Conservation (phyloP, 2,797 vertebrate genomes). For the Leucoraja ocellata region DNA sequence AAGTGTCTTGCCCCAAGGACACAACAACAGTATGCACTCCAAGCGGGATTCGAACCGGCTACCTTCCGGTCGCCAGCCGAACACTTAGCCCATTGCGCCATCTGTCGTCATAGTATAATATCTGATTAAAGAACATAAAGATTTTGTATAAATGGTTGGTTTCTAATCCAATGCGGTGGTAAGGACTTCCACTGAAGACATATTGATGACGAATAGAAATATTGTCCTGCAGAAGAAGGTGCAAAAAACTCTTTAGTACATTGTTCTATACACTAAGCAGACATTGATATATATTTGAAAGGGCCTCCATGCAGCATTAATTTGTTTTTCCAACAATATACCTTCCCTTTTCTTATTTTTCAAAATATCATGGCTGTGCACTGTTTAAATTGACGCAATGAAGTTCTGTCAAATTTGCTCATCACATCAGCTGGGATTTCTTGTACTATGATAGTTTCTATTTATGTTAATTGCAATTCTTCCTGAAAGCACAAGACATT, state of each 20-base stretch:
- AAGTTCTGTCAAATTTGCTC: neutral
- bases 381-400: neutral
- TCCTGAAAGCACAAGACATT: neutral
- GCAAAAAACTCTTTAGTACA: neutral
- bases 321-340: neutral
- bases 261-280: neutral
- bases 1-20: no score
- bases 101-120: neutral
- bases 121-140: neutral
- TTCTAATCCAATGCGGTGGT: neutral
- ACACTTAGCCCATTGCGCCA: no score
- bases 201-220: neutral
- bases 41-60: no score
- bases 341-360: neutral
- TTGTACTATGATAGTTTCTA: neutral
- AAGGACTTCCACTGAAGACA: neutral
- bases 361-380: neutral
- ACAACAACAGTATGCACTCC: no score
- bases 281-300: neutral
- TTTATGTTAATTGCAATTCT: neutral
- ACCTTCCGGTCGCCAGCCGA: no score
- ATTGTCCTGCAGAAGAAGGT: neutral
- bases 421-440: neutral
- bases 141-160: neutral
- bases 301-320: neutral